Percentiles rank a stretch among this genome's conserved stretches.
Evolutionary conservation across 2,797 vertebrate species (phyloP).

Genomic region (Jordanella pulchra): DNA sequence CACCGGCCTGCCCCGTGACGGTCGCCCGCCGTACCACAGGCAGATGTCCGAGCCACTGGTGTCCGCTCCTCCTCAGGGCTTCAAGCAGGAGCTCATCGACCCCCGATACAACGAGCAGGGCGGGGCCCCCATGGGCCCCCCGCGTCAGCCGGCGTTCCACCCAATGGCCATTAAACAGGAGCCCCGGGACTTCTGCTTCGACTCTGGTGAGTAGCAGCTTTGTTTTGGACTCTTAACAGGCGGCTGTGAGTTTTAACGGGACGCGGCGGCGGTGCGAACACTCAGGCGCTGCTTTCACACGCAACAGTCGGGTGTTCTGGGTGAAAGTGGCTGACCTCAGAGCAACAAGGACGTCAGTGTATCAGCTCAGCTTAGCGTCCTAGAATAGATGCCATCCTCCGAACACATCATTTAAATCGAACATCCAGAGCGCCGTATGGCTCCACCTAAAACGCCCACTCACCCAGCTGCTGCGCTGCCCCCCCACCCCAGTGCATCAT

Average conservation of each 20-base stretch:
- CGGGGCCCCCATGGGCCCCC: conserved; percentile 80
- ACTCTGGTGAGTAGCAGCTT: conserved; percentile 87
- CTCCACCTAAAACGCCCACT: conserved; percentile 54
- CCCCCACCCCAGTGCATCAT: conserved; percentile 21
- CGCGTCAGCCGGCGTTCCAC: conserved; percentile 82
- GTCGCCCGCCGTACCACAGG: conserved; percentile 89
- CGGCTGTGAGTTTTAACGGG: conserved; percentile 68
- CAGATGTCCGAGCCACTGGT: conserved; percentile 95
- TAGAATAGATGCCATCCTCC: no score
- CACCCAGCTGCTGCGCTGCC: conserved; percentile 61
- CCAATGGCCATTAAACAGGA: conserved; percentile 95
- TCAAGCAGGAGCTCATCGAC: conserved; percentile 94
- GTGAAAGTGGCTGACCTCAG: conserved; percentile 61
- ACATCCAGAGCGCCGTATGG: conserved; percentile 17
- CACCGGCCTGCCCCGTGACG: conserved; percentile 78
- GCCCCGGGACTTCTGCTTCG: conserved; percentile 93
- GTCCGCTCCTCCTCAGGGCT: conserved; percentile 86
- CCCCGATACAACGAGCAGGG: conserved; percentile 88
- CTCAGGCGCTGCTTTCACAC: conserved; percentile 43
- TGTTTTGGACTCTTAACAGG: conserved; percentile 61
- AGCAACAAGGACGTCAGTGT: conserved; percentile 66
- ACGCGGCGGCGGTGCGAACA: conserved; percentile 44
- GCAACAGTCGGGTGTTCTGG: conserved; percentile 29
- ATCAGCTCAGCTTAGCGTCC: conserved; percentile 51
- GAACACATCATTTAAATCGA: conserved; percentile 35